phyloP scores from a whole-genome alignment of 2,113 vertebrate species.

The Chelonoidis abingdonii region DNA sequence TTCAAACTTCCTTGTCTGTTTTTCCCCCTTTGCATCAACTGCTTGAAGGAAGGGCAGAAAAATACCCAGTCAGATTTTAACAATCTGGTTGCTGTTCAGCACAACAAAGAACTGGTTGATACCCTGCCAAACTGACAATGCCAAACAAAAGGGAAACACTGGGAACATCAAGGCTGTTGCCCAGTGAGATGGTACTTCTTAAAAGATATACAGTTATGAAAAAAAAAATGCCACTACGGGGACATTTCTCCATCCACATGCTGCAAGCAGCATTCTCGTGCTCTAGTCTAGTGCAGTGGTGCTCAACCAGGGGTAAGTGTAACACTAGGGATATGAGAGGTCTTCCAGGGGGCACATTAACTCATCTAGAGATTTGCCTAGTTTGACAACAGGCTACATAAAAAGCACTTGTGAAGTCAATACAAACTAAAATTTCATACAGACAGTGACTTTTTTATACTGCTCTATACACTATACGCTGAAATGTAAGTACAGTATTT shows the following conservation, averaged over 20 bases:
- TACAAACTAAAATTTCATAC: too few relatives aligned
- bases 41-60: background rate
- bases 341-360: background rate
- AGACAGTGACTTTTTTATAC: too few relatives aligned
- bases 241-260: background rate
- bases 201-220: background rate
- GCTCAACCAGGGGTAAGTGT: background rate
- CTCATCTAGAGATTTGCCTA: too few relatives aligned
- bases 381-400: too few relatives aligned
- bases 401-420: too few relatives aligned
- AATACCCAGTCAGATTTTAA: background rate
- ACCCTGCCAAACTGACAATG: background rate
- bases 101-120: conserved; percentile 66
- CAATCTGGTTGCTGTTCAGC: conserved; percentile 14
- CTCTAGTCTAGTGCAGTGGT: background rate
- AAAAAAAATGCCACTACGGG: background rate
- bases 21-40: background rate
- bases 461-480: too few relatives aligned
- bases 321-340: background rate
- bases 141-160: conserved; percentile 61
- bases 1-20: background rate
- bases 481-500: too few relatives aligned
- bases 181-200: background rate
- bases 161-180: conserved; percentile 10
- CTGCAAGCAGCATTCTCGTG: background rate